Conservation (phyloP, 2,113 vertebrate species). For the Heterochromis multidens region DNA sequence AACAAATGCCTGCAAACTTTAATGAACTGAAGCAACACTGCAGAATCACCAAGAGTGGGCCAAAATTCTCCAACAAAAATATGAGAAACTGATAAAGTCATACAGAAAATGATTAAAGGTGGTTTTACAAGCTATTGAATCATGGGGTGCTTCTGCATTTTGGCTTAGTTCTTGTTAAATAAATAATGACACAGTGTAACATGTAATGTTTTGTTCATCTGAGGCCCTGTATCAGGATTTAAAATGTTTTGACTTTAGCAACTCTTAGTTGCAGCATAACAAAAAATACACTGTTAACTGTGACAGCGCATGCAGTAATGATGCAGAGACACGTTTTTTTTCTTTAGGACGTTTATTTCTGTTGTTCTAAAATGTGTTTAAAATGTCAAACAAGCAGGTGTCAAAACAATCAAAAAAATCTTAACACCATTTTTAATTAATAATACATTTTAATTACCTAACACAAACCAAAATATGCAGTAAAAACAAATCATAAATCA, state of each 20-base stretch:
- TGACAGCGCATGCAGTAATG: not conserved
- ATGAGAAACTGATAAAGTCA: not conserved
- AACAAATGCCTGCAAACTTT: no score
- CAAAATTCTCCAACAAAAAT: not conserved
- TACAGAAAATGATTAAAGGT: not conserved
- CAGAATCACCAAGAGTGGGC: not conserved
- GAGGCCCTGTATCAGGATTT: not conserved
- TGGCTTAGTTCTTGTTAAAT: not conserved
- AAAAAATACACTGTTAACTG: not conserved
- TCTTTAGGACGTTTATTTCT: conserved; percentile 20
- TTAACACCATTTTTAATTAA: conserved; percentile 19
- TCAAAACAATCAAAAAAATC: not conserved
- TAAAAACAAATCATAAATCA: not conserved
- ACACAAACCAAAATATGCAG: not conserved
- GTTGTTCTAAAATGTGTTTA: conserved; percentile 5
- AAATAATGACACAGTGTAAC: not conserved
- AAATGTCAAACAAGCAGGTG: conserved; percentile 12
- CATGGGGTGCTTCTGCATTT: not conserved
- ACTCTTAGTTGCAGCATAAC: not conserved
- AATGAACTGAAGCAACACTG: no score
- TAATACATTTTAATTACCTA: not conserved
- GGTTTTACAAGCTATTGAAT: not conserved
- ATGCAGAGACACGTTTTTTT: not conserved
- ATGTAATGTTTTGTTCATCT: not conserved
- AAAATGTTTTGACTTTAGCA: not conserved